Evolutionary conservation across 2,113 vertebrate genomes (phyloP).

Genomic region (Elgaria multicarinata): DNA sequence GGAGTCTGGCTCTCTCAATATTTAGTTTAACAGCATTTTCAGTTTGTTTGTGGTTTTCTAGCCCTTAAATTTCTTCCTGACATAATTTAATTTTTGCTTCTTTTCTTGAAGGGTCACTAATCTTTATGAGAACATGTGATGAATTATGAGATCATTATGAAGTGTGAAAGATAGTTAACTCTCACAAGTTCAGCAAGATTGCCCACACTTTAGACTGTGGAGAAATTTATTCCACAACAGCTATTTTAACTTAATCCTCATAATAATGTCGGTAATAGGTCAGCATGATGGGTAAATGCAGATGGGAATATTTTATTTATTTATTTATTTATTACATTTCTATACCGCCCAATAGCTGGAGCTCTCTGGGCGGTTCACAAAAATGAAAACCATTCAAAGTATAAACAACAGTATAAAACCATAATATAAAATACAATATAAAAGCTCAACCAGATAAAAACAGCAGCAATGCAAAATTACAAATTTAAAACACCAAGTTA

Average conservation of each 20-base stretch:
- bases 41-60: slow-evolving; percentile 27
- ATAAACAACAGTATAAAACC: too few relatives aligned
- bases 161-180: slow-evolving; percentile 2
- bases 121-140: neutral
- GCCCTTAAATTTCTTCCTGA: neutral
- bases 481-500: too few relatives aligned
- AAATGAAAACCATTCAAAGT: too few relatives aligned
- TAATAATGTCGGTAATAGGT: neutral
- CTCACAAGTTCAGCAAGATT: neutral
- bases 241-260: slow-evolving; percentile 34
- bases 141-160: slow-evolving; percentile 30
- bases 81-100: slow-evolving; percentile 29
- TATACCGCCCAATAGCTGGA: too few relatives aligned
- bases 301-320: too few relatives aligned
- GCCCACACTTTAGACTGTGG: neutral
- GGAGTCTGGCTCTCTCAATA: neutral
- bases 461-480: too few relatives aligned
- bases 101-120: neutral
- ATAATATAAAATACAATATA: too few relatives aligned
- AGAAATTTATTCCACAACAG: slow-evolving; percentile 11
- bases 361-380: too few relatives aligned
- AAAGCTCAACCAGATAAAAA: too few relatives aligned
- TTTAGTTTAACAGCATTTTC: neutral
- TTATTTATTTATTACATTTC: too few relatives aligned
- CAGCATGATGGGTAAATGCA: slow-evolving; percentile 10